Evolutionary conservation across 2,797 vertebrate species (phyloP), one percentile per base, ranked within the genome.

Genomic region (Pseudochromis fuscus): DNA sequence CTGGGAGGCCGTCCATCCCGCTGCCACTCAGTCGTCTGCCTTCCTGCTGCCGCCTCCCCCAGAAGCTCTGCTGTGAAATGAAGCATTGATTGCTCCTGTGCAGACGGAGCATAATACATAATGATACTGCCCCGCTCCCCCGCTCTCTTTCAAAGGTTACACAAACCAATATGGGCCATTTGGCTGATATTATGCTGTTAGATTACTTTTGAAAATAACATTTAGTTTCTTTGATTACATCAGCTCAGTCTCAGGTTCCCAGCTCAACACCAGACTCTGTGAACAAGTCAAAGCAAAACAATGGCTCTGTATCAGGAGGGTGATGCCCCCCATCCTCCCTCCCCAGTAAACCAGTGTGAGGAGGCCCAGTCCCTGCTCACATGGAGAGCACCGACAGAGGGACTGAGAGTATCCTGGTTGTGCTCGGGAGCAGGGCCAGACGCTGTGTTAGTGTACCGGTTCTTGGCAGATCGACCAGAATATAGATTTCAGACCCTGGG

Each of bases 51-150:
- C 53, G 42, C 62, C 62, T 67, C 61, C 67, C 35, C 81, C 71
- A 67, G 51, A 73, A 83, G 78, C 63, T 77, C 79, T 83, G 50
- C 75, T 80, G 81, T 87, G 87, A 89, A 90, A 92, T 84, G 84
- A 86, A 87, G 85, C 88, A 89, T 89, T 88, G 89, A 89, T 90
- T 90, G 88, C 78, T 84, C 87, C 78, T 78, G 84, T 83, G 87
- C 77, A 84, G 71, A 82, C 49, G 24, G 72, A 86, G 85, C 62
- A 71, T 87, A 88, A 88, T 84, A 85, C 74, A 88, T 90, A 88
- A 91, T 90, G 85, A 90, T 92, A 89, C 81, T 87, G 81, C 85
- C 73, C 57, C 69, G 60, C 56, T 48, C 37, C 57, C 27, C 4
- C 28, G 35, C 42, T 13, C 28, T 61, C 74, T 81, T 55, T 72